phyloP scores from a whole-genome alignment of 2,113 vertebrate species.

The Hippocampus mohnikei region DNA sequence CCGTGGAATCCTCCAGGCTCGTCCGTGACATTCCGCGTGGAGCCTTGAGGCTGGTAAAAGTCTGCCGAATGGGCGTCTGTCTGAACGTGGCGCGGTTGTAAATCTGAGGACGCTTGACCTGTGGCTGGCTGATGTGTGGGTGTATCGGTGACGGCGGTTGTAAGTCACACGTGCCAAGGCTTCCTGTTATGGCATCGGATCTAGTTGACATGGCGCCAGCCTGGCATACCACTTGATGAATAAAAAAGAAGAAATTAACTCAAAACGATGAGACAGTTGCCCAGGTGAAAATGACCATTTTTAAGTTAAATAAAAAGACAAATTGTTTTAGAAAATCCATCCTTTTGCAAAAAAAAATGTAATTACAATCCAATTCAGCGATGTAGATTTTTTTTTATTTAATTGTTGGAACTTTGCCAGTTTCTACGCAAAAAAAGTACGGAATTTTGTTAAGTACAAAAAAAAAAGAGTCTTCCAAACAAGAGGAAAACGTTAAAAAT shows the following conservation, averaged over 20 bases:
- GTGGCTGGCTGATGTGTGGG: conserved; percentile 51
- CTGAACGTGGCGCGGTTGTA: conserved; percentile 24
- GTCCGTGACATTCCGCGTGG: neutral
- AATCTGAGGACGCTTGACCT: conserved; percentile 51
- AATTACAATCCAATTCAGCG: no score
- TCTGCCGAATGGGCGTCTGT: conserved; percentile 15
- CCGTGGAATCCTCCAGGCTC: neutral
- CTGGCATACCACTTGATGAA: conserved; percentile 9
- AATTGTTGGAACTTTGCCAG: no score
- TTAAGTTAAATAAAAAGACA: neutral
- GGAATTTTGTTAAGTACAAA: neutral
- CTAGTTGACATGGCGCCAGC: conserved; percentile 56
- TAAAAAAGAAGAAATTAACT: neutral
- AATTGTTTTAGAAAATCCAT: neutral
- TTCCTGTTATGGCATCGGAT: conserved; percentile 65
- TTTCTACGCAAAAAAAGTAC: no score
- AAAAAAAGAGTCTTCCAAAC: neutral
- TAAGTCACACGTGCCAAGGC: conserved; percentile 44
- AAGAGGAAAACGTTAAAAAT: neutral
- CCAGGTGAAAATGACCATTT: neutral
- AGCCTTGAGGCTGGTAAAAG: conserved; percentile 22
- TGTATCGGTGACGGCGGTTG: conserved; percentile 54
- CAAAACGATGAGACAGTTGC: neutral
- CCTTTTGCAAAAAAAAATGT: no score
- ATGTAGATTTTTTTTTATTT: no score